Evolutionary conservation across 2,797 vertebrate species (phyloP).

Genomic region (Sparidentex hasta): DNA sequence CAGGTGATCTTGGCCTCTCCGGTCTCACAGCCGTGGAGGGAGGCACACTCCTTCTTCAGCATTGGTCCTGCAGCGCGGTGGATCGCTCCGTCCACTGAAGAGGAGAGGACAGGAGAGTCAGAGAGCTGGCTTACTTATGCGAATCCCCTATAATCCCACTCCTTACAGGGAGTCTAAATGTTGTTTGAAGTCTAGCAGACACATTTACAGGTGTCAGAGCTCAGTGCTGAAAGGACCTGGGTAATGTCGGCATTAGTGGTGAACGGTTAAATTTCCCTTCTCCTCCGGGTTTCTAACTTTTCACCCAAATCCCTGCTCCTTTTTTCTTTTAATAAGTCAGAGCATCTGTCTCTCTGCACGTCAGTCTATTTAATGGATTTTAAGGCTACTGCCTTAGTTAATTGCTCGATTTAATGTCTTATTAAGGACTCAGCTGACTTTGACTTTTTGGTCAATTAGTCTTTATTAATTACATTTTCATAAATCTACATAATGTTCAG

Average conservation of each 20-base stretch:
- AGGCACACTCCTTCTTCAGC: conserved; percentile 89
- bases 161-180: conserved; percentile 37
- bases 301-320: conserved; percentile 33
- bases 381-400: conserved; percentile 70
- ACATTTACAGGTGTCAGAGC: conserved; percentile 47
- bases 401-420: conserved; percentile 78
- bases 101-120: conserved; percentile 54
- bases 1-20: conserved; percentile 92
- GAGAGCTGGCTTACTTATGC: conserved; percentile 53
- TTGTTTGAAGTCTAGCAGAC: conserved; percentile 59
- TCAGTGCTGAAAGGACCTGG: conserved; percentile 45
- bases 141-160: conserved; percentile 58
- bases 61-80: conserved; percentile 89
- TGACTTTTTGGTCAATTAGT: conserved; percentile 81
- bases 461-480: conserved; percentile 82
- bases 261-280: conserved; percentile 33
- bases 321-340: conserved; percentile 31
- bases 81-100: conserved; percentile 92
- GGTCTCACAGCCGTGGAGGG: conserved; percentile 89
- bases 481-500: conserved; percentile 76
- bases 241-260: conserved; percentile 48
- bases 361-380: conserved; percentile 73
- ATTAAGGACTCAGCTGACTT: conserved; percentile 80
- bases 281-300: conserved; percentile 34
- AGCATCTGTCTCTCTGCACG: conserved; percentile 53